These are phyloP conservation scores for Chaenodraco wilsoni DNA, from an alignment of 2,797 vertebrate genomes.

Conservation along the genomic window DNA sequence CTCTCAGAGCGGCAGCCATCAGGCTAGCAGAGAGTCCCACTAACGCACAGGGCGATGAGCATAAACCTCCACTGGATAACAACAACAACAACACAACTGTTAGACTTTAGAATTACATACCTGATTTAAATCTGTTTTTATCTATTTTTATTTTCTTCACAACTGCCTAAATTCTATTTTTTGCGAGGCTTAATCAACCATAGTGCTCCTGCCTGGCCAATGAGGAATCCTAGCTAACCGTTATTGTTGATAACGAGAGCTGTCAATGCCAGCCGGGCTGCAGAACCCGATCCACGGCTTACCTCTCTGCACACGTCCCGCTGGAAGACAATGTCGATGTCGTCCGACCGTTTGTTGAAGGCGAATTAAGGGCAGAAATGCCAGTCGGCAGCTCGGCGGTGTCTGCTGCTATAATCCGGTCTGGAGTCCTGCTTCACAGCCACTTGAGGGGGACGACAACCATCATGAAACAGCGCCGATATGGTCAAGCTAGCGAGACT, in stretches of 20 bases:
- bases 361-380: not conserved
- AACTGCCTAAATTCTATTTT: not conserved
- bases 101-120: not conserved
- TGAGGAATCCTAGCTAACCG: not conserved
- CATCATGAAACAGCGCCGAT: constrained; percentile 12
- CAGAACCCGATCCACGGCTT: not conserved
- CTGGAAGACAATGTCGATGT: not conserved
- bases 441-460: constrained; percentile 25
- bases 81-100: not conserved
- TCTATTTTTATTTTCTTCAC: accelerated
- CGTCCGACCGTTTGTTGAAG: not conserved
- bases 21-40: constrained; percentile 3
- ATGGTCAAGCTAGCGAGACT: not conserved
- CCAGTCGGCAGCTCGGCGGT: not conserved
- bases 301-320: constrained; percentile 23
- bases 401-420: constrained; percentile 54
- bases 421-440: constrained; percentile 33
- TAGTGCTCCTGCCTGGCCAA: not conserved
- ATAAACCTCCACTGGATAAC: constrained; percentile 5
- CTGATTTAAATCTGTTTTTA: not conserved
- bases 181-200: not conserved
- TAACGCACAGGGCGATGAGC: constrained; percentile 6
- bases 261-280: constrained; percentile 20
- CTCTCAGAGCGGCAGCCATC: not conserved
- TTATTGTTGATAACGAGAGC: constrained; percentile 19